Evolutionary conservation across 2,888 invertebrate genomes (phyloP).

Genomic region (Mycalesis mineus): DNA sequence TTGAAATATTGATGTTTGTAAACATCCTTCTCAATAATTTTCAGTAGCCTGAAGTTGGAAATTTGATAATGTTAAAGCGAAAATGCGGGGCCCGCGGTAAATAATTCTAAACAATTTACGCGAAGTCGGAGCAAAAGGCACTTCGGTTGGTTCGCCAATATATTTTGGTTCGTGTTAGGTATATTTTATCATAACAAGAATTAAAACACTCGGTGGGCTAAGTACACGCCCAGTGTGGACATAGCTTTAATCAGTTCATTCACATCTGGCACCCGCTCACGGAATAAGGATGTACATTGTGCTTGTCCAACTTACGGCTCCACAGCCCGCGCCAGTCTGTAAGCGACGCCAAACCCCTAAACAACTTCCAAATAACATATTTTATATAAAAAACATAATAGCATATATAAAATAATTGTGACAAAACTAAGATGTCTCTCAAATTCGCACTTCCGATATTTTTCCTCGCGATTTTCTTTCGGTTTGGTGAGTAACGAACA

Average conservation of each 20-base stretch:
- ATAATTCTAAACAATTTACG: no score
- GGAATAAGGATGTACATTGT: constrained; percentile 37
- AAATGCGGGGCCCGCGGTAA: no score
- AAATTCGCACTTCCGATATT: constrained; percentile 18
- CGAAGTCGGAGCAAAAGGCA: no score
- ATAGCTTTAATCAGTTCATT: constrained; percentile 22
- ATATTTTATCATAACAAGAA: no score
- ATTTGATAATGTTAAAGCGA: no score
- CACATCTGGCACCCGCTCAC: constrained; percentile 28
- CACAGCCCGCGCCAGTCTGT: constrained; percentile 17
- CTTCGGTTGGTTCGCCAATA: no score
- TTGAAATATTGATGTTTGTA: no score
- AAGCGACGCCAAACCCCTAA: constrained; percentile 11
- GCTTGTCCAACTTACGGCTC: constrained; percentile 17
- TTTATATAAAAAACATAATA: background rate
- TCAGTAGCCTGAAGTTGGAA: no score
- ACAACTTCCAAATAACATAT: constrained; percentile 2
- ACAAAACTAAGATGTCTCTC: constrained; percentile 16
- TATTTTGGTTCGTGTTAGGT: no score
- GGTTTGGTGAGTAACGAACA: constrained; percentile 22
- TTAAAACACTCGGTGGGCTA: no score
- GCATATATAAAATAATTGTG: background rate
- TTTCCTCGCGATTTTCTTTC: constrained; percentile 16
- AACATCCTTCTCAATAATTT: no score
- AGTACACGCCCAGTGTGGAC: no score